Conservation (phyloP, 2,888 invertebrate genomes). For the Melanchra persicariae region DNA sequence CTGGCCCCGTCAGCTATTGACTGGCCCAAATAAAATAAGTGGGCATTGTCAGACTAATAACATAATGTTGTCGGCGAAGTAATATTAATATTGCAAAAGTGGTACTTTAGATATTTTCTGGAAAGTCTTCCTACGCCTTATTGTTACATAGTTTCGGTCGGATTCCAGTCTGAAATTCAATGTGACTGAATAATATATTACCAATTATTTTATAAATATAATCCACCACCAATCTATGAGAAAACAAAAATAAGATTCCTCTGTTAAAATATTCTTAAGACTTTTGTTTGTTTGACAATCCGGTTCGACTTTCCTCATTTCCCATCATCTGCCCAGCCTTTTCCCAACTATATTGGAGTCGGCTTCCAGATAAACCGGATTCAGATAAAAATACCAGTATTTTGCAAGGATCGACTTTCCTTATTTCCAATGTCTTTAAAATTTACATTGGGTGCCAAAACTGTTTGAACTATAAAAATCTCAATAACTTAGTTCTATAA, state of each 20-base stretch:
- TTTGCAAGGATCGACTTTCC: not conserved
- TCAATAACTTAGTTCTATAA: not conserved
- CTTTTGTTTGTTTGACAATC: no score
- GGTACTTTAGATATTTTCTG: slow-evolving; percentile 16
- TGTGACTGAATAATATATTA: not conserved
- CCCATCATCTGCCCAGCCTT: no score
- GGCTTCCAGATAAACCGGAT: no score
- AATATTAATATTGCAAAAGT: slow-evolving; percentile 36
- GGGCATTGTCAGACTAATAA: slow-evolving; percentile 38
- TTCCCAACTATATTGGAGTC: no score
- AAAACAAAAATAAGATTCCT: no score
- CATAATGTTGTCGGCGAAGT: slow-evolving; percentile 39
- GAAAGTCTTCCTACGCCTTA: not conserved
- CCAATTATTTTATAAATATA: no score
- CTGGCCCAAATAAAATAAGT: slow-evolving; percentile 36
- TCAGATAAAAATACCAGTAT: no score
- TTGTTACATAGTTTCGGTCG: not conserved
- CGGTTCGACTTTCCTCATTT: not conserved
- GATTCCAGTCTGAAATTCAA: not conserved
- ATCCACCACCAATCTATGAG: no score
- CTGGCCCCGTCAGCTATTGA: slow-evolving; percentile 26
- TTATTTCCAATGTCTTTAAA: not conserved
- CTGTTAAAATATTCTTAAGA: not conserved
- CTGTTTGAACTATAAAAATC: not conserved
- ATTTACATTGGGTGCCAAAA: not conserved